Evolutionary conservation across 1,140 invertebrate genomes (phyloP).

Genomic region (Euglossa dilemma): DNA sequence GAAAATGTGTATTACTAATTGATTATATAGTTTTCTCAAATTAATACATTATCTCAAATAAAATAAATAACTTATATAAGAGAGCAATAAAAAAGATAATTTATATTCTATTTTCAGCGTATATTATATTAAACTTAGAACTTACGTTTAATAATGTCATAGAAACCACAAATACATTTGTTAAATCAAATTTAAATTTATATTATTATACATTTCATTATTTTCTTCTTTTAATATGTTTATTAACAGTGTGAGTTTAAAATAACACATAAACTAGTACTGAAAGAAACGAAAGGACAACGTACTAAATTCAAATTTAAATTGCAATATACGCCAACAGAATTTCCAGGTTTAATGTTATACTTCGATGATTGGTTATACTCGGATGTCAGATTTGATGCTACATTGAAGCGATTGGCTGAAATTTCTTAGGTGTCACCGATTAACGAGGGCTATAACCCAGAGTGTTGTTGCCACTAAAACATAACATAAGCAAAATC

Average conservation of each 20-base stretch:
- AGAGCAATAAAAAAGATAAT: neutral
- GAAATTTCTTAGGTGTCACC: no score
- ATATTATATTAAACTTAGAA: neutral
- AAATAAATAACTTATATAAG: neutral
- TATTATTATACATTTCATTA: neutral
- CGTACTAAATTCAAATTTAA: constrained; percentile 21
- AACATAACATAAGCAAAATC: no score
- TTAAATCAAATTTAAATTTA: neutral
- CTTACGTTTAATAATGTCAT: neutral
- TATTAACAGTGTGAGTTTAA: neutral
- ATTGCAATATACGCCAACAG: neutral
- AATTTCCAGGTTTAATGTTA: neutral
- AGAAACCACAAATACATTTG: neutral
- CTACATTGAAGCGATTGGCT: no score
- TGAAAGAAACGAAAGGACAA: neutral
- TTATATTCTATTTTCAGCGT: neutral
- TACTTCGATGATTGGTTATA: no score
- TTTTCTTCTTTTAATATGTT: neutral
- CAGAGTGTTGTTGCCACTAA: no score
- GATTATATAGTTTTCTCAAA: neutral
- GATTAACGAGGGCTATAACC: no score
- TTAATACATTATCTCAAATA: neutral
- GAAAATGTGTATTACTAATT: neutral
- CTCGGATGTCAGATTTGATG: no score
- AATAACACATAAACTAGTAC: neutral